Evolutionary conservation across 2,888 invertebrate species (phyloP).

Genomic region (Phengaris arion): DNA sequence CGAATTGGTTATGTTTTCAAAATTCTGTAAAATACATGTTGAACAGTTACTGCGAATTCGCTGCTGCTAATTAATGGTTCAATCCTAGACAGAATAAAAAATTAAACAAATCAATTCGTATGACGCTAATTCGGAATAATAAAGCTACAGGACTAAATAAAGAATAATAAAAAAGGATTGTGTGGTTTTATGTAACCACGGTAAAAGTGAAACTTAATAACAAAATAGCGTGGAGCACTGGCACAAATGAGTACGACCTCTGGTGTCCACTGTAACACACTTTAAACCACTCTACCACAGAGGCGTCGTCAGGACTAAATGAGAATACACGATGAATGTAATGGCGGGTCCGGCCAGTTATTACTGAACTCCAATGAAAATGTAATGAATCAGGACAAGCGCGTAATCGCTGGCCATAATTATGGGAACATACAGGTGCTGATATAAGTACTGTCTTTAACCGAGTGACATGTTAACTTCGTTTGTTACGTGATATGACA

Average conservation of each 20-base stretch:
- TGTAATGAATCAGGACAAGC: constrained; percentile 56
- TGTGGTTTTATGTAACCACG: too few relatives aligned
- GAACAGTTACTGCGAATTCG: neutral
- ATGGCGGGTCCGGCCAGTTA: constrained; percentile 38
- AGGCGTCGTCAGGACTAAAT: neutral
- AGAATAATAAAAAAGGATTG: too few relatives aligned
- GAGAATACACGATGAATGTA: constrained; percentile 4
- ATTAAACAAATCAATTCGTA: constrained; percentile 21
- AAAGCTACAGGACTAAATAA: constrained; percentile 9
- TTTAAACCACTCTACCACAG: too few relatives aligned
- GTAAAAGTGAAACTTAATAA: too few relatives aligned
- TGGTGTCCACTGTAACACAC: too few relatives aligned
- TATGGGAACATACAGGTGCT: constrained; percentile 49
- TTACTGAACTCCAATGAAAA: constrained; percentile 60
- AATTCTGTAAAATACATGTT: neutral
- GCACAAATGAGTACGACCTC: too few relatives aligned
- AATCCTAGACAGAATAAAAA: neutral
- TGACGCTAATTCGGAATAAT: constrained; percentile 14
- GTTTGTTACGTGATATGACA: neutral
- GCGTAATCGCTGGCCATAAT: constrained; percentile 49
- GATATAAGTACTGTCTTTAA: neutral
- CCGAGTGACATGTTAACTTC: neutral
- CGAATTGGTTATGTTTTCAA: too few relatives aligned
- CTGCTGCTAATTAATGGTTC: neutral
- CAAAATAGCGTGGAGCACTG: too few relatives aligned